Evolutionary conservation across 2,113 vertebrate genomes (phyloP).

Genomic region (Piprites chloris): DNA sequence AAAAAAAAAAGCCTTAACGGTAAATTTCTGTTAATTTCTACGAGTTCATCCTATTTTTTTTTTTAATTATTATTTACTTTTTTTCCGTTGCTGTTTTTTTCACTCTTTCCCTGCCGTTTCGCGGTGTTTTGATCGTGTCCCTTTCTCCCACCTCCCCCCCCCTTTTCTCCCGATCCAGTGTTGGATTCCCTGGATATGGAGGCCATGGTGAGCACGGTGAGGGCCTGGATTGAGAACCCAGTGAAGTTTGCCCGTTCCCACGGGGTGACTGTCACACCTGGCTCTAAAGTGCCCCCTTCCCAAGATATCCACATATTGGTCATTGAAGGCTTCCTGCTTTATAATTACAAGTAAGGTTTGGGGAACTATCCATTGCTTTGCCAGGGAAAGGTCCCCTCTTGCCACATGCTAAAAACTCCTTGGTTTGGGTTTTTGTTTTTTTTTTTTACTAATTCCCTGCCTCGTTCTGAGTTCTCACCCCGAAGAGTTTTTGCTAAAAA

Average conservation of each 20-base stretch:
- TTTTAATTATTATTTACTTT: no score
- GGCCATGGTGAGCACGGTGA: constrained; percentile 92
- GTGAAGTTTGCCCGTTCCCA: constrained; percentile 93
- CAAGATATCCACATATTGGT: constrained; percentile 84
- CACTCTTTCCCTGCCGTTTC: not conserved
- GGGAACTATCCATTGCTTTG: not conserved
- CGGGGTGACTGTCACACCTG: constrained; percentile 76
- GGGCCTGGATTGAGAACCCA: constrained; percentile 85
- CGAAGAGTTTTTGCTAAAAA: rapidly evolving
- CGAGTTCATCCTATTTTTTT: not conserved
- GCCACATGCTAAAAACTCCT: not conserved
- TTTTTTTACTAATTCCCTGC: not conserved
- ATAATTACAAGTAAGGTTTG: constrained; percentile 84
- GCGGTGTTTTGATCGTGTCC: not conserved
- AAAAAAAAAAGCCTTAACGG: not conserved
- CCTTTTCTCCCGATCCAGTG: constrained; percentile 67
- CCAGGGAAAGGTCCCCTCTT: not conserved
- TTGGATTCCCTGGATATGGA: constrained; percentile 90
- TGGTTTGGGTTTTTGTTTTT: not conserved
- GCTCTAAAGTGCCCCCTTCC: constrained; percentile 42
- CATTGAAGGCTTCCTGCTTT: constrained; percentile 94
- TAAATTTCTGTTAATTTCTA: not conserved
- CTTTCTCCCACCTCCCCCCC: not conserved
- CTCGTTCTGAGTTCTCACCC: not conserved
- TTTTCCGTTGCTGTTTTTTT: not conserved